These are phyloP conservation scores for Orchestia grillus DNA, from an alignment of 1,140 invertebrate species.

Conservation along the genomic window DNA sequence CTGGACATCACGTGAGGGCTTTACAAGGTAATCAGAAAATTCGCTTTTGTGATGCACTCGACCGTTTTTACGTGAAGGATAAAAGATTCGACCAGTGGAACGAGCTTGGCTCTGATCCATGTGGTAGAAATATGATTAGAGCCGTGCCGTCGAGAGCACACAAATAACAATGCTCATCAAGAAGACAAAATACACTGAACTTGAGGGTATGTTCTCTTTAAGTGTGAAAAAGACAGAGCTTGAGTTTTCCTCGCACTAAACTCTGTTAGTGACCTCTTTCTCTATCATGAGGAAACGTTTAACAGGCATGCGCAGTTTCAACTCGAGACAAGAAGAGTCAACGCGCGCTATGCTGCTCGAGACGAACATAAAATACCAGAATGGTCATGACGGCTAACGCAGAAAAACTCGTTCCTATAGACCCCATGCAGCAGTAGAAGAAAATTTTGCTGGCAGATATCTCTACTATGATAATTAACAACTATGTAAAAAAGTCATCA, in stretches of 20 bases:
- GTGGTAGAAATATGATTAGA: neutral
- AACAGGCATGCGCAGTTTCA: neutral
- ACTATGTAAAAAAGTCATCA: neutral
- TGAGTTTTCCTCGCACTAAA: neutral
- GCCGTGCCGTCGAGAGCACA: neutral
- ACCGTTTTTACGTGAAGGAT: neutral
- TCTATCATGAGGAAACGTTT: neutral
- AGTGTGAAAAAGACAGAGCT: neutral
- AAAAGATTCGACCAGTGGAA: neutral
- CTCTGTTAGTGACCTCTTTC: neutral
- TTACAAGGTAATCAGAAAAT: slow-evolving; percentile 41
- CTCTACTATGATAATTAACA: neutral
- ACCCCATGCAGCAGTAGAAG: neutral
- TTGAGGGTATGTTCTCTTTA: neutral
- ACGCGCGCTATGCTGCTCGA: neutral
- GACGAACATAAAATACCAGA: neutral
- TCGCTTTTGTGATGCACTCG: slow-evolving; percentile 2
- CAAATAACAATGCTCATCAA: neutral
- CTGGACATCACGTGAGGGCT: neutral
- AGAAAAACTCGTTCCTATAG: neutral
- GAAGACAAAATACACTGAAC: neutral
- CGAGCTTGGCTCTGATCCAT: neutral
- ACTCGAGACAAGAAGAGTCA: neutral
- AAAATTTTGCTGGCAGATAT: neutral
- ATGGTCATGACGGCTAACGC: neutral